Evolutionary conservation across 2,797 vertebrate genomes (phyloP), one percentile per base, ranked within the genome.

Genomic region (Podargus strigoides): DNA sequence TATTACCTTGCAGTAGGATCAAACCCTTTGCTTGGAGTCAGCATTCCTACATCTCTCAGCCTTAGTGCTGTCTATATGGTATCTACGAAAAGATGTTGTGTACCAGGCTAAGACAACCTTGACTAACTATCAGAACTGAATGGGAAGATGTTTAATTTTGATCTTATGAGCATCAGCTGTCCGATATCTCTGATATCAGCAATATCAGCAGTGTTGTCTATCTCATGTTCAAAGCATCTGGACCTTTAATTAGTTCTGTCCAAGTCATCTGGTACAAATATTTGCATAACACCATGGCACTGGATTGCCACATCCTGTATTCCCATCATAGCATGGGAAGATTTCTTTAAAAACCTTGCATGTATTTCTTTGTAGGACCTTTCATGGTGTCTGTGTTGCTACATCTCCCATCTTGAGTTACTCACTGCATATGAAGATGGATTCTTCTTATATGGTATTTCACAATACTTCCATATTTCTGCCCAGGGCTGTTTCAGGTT

Each of bases 401-500:
- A 12, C 56, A 69, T 66, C 85, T 93, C 66, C 69, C 82, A 62
- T 94, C 90, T 91, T 75, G 64, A 85, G 90, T 78, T 94, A 60
- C 62, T 95, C 62, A 58, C 76, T 92, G 56, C 53, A 58, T 92
- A 85, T 64, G 84, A 95, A 91, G 95, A 92, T 91, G 76, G 58
- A 90, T 87, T 97, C 89, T 82, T 85, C 77, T 87, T 89, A 42
- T 41, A 56, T 8, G 10, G 42, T 81, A 75, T 97, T 96, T 95
- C 93, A 93, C 85, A 97, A 95, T 89, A 66, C 69, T 85, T 83
- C 81, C 91, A 95, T 85, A 94, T 92, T 94, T 95, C 53, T 92
- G 93, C 94, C 91, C 36, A 69, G 47, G 93, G 94, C 95, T 93
- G 93, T 95, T 96, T 95, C 89, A 92, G 82, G 87, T 95, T 95